phyloP scores from a whole-genome alignment of 2,113 vertebrate genomes.

The Phoxinus phoxinus region DNA sequence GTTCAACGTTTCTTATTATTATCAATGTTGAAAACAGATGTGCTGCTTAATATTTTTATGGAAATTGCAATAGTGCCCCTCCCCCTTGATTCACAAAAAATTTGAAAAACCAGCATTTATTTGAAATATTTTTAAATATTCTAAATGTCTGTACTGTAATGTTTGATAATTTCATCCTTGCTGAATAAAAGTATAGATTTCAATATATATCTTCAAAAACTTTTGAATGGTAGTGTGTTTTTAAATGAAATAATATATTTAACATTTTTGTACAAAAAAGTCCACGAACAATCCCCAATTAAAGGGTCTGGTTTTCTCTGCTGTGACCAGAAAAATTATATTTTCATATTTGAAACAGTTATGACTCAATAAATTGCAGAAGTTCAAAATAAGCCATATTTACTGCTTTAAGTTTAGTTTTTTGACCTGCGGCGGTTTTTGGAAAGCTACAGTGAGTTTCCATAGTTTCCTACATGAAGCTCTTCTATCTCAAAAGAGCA shows the following conservation, averaged over 20 bases:
- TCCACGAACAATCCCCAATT: background rate
- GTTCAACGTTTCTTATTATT: background rate
- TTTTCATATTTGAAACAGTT: background rate
- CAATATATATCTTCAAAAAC: background rate
- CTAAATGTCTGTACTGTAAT: background rate
- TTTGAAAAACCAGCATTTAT: no score
- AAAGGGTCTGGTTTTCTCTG: background rate
- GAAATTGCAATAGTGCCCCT: background rate
- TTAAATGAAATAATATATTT: no score
- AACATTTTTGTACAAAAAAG: background rate
- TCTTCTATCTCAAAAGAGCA: background rate
- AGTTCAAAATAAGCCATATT: background rate
- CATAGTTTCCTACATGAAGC: background rate
- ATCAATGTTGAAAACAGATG: background rate
- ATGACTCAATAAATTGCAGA: background rate
- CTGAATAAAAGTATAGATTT: background rate
- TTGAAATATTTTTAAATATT: background rate
- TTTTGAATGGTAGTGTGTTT: no score
- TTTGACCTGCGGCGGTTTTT: background rate
- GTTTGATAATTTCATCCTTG: background rate
- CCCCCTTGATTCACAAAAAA: no score
- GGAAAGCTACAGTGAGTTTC: background rate
- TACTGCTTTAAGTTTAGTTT: background rate
- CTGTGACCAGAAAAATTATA: background rate
- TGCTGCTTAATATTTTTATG: background rate